Conservation (phyloP, 2,113 vertebrate species). For the Oceanodroma tethys region DNA sequence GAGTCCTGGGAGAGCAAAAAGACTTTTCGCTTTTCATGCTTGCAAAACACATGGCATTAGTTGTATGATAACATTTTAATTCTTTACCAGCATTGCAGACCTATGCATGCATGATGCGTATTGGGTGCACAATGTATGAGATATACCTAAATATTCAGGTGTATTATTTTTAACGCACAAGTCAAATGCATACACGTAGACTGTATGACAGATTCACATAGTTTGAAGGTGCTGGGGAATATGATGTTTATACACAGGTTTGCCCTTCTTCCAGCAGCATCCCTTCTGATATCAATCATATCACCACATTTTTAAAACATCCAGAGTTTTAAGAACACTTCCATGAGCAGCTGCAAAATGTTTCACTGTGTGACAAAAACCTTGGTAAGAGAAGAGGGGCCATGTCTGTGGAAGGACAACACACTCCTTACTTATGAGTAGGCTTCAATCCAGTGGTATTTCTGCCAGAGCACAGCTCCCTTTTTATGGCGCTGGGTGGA, state of each 20-base stretch:
- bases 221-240: not conserved
- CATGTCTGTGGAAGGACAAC: not conserved
- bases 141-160: not conserved
- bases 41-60: constrained; percentile 45
- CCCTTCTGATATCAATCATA: not conserved
- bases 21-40: constrained; percentile 53
- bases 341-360: not conserved
- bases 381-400: not conserved
- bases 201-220: not conserved
- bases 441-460: not conserved
- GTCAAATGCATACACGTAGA: not conserved
- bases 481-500: not conserved
- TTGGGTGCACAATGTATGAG: not conserved
- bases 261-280: not conserved
- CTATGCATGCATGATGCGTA: not conserved
- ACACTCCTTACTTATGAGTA: not conserved
- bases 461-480: not conserved
- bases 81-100: constrained; percentile 9
- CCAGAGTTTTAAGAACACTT: not conserved
- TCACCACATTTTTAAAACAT: not conserved
- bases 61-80: constrained; percentile 56
- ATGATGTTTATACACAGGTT: not conserved
- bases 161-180: not conserved
- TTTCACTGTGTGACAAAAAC: not conserved
- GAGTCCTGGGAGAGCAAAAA: constrained; percentile 47